Percentiles rank a stretch among this genome's conserved stretches.
phyloP scores from a whole-genome alignment of 2,888 invertebrate genomes.

The Argyresthia goedartella region DNA sequence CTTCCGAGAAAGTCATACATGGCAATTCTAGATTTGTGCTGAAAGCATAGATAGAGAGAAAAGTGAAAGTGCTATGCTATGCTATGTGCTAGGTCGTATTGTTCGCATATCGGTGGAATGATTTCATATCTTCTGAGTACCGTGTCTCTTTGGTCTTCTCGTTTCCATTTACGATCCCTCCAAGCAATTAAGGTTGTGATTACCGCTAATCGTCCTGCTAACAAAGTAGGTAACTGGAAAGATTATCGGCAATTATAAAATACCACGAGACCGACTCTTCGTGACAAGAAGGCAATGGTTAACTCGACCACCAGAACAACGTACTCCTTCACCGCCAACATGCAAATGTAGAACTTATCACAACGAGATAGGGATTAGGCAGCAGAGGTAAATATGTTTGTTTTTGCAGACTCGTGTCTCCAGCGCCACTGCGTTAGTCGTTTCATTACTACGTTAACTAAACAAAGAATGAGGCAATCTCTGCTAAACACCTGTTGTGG shows the following conservation, averaged over 20 bases:
- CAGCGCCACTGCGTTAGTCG: background rate
- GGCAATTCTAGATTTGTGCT: too few species aligned
- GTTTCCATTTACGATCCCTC: background rate
- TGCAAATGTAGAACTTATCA: background rate
- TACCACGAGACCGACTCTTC: constrained; percentile 6
- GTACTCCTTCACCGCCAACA: background rate
- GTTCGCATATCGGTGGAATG: too few species aligned
- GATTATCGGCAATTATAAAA: constrained; percentile 7
- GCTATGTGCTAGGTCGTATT: too few species aligned
- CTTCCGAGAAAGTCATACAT: too few species aligned
- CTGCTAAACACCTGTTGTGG: constrained; percentile 1
- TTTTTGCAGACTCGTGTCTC: constrained; percentile 1
- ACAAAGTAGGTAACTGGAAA: constrained; percentile 5
- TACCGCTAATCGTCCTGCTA: constrained; percentile 2
- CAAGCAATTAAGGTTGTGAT: background rate
- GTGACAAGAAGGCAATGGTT: constrained; percentile 7
- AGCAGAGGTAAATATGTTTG: background rate
- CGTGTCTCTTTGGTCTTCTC: background rate
- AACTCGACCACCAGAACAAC: background rate
- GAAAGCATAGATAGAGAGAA: too few species aligned
- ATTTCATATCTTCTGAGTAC: too few species aligned
- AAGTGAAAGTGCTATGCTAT: too few species aligned
- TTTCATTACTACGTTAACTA: constrained; percentile 4
- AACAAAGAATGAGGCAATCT: constrained; percentile 4
- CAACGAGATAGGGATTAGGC: background rate